Percentiles rank a stretch among this genome's conserved stretches.
phyloP scores from a whole-genome alignment of 2,113 vertebrate genomes.

The Entelurus aequoreus region DNA sequence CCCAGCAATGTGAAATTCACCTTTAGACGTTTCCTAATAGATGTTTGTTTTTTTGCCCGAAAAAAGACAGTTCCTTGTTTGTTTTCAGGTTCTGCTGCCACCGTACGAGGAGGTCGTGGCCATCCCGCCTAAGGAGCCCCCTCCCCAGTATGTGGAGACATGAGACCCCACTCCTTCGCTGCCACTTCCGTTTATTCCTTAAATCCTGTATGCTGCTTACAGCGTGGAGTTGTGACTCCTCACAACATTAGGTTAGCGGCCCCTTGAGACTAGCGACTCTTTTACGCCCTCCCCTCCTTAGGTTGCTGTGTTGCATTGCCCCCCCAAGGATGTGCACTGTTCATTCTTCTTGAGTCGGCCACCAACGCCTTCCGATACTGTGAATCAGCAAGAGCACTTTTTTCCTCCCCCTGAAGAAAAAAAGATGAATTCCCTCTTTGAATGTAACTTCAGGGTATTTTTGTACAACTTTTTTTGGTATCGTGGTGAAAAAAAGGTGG shows the following conservation, averaged over 20 bases:
- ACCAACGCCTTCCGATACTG: slow-evolving; percentile 59
- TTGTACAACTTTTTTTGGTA: slow-evolving; percentile 62
- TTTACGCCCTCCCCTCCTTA: background rate
- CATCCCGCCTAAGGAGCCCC: slow-evolving; percentile 82
- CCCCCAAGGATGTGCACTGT: slow-evolving; percentile 50
- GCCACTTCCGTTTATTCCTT: background rate
- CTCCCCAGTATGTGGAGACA: slow-evolving; percentile 85
- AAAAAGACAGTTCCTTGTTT: background rate
- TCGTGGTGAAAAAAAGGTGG: slow-evolving; percentile 10
- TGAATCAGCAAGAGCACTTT: slow-evolving; percentile 69
- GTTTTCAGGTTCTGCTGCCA: slow-evolving; percentile 84
- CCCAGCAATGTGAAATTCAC: no score
- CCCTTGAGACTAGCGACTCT: slow-evolving; percentile 32
- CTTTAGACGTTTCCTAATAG: no score
- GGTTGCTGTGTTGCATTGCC: slow-evolving; percentile 23
- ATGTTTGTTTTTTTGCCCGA: no score
- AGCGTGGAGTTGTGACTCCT: slow-evolving; percentile 9
- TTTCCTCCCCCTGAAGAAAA: slow-evolving; percentile 38
- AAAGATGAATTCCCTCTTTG: slow-evolving; percentile 43
- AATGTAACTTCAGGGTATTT: slow-evolving; percentile 69
- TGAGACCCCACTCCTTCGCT: slow-evolving; percentile 47
- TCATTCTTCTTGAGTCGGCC: slow-evolving; percentile 45
- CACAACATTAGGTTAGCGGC: slow-evolving; percentile 30
- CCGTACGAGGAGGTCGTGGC: slow-evolving; percentile 82
- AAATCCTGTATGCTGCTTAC: slow-evolving; percentile 5